phyloP scores from a whole-genome alignment of 2,113 vertebrate genomes.

The Microtus pennsylvanicus region DNA sequence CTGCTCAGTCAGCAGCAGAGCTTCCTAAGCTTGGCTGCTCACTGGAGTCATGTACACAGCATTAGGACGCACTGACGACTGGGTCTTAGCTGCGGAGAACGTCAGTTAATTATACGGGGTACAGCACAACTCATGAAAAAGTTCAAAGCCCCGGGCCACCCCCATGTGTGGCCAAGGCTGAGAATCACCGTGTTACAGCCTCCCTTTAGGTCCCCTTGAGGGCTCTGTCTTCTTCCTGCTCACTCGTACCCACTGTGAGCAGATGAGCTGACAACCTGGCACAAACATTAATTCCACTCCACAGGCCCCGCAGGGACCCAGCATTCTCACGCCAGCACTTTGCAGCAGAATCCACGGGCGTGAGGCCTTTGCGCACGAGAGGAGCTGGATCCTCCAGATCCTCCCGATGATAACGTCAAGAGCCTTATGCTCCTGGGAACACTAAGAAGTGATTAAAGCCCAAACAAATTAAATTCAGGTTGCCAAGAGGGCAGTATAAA shows the following conservation, averaged over 20 bases:
- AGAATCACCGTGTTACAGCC: background rate
- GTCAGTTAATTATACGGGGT: slow-evolving; percentile 14
- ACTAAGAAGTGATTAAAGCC: slow-evolving; percentile 74
- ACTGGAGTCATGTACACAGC: background rate
- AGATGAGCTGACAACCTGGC: slow-evolving; percentile 22
- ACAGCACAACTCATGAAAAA: background rate
- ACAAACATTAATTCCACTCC: background rate
- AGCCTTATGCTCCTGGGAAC: slow-evolving; percentile 47
- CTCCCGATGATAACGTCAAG: slow-evolving; percentile 1
- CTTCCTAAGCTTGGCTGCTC: slow-evolving; percentile 4
- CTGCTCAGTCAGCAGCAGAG: background rate
- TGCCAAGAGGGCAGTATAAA: slow-evolving; percentile 46
- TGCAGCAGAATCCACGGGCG: slow-evolving; percentile 2
- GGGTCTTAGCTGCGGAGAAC: background rate
- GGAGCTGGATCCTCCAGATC: slow-evolving; percentile 15
- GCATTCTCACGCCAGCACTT: background rate
- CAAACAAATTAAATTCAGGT: slow-evolving; percentile 58
- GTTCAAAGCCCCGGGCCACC: slow-evolving; percentile 19
- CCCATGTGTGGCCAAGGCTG: background rate
- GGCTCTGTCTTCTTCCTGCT: slow-evolving; percentile 7
- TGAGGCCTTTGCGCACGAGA: slow-evolving; percentile 57
- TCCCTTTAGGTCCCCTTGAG: background rate
- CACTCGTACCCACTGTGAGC: slow-evolving; percentile 7
- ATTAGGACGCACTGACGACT: background rate
- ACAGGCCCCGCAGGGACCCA: slow-evolving; percentile 32